These are phyloP conservation scores for Phyllotreta striolata DNA, from an alignment of 2,888 invertebrate species.

Conservation along the genomic window DNA sequence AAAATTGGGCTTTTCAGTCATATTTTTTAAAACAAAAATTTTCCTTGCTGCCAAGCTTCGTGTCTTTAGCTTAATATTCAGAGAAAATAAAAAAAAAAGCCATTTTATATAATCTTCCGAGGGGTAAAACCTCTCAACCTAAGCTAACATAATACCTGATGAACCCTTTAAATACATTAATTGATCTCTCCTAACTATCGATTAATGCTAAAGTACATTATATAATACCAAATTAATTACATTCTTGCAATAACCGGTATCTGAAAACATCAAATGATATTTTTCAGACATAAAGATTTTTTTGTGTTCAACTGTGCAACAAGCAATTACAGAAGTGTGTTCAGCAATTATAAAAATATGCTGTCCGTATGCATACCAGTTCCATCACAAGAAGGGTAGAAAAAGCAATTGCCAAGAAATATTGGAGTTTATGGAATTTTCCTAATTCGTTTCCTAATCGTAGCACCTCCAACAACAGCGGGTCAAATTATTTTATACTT, in stretches of 20 bases:
- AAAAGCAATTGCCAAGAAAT: background rate
- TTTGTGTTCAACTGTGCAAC: conserved; percentile 7
- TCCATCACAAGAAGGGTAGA: conserved; percentile 9
- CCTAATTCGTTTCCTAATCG: conserved; percentile 5
- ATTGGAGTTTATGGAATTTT: conserved; percentile 6
- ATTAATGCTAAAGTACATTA: too few species aligned
- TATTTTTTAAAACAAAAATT: too few species aligned
- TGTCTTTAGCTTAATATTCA: too few species aligned
- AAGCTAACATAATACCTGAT: too few species aligned
- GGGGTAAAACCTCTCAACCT: too few species aligned
- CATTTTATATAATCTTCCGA: too few species aligned
- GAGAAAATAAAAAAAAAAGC: too few species aligned
- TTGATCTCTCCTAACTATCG: too few species aligned
- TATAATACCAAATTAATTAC: too few species aligned
- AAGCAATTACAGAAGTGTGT: conserved; percentile 4
- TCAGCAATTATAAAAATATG: conserved; percentile 6
- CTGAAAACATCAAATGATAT: conserved; percentile 1
- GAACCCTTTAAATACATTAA: too few species aligned
- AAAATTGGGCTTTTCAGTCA: too few species aligned
- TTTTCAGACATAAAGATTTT: conserved; percentile 1
- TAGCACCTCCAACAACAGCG: conserved; percentile 10
- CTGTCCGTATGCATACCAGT: background rate
- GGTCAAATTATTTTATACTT: conserved; percentile 7
- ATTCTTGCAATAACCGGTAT: conserved; percentile 8
- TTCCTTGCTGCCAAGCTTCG: too few species aligned